Evolutionary conservation across 1,140 invertebrate genomes (phyloP).

Genomic region (Panagrolaimus sp.): DNA sequence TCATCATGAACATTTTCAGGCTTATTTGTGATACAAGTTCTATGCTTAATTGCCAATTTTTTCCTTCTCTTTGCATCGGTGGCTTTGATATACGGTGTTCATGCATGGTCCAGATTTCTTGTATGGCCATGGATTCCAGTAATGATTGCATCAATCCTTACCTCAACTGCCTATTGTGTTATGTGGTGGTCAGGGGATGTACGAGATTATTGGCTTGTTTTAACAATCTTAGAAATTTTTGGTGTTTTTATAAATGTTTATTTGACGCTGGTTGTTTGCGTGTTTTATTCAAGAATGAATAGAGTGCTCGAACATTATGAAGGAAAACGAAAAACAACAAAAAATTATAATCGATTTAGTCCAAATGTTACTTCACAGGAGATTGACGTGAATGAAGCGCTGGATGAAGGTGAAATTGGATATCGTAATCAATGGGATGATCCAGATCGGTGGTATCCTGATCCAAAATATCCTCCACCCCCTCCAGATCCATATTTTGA

Average conservation of each 20-base stretch:
- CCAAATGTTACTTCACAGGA: conserved; percentile 24
- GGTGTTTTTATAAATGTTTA: conserved; percentile 54
- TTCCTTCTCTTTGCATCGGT: conserved; percentile 53
- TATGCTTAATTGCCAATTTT: conserved; percentile 52
- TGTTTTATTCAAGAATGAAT: conserved; percentile 47
- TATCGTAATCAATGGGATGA: conserved; percentile 6
- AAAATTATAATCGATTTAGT: conserved; percentile 34
- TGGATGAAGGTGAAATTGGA: background rate
- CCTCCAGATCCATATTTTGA: conserved; percentile 1
- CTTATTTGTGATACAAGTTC: conserved; percentile 53
- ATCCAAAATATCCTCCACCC: conserved; percentile 14
- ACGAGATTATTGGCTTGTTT: conserved; percentile 53
- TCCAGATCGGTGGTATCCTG: conserved; percentile 8
- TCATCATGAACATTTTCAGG: conserved; percentile 49
- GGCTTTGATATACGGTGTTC: conserved; percentile 52
- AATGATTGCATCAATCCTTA: conserved; percentile 50
- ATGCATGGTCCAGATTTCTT: conserved; percentile 52
- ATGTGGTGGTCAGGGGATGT: conserved; percentile 56
- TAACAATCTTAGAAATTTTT: conserved; percentile 56
- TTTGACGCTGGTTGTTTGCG: conserved; percentile 44
- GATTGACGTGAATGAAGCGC: conserved; percentile 3
- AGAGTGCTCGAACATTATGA: conserved; percentile 44
- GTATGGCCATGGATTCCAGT: conserved; percentile 52
- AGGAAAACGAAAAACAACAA: conserved; percentile 25
- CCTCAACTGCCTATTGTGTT: conserved; percentile 52